Conservation (phyloP, 2,888 invertebrate species). For the Zele albiditarsus region DNA sequence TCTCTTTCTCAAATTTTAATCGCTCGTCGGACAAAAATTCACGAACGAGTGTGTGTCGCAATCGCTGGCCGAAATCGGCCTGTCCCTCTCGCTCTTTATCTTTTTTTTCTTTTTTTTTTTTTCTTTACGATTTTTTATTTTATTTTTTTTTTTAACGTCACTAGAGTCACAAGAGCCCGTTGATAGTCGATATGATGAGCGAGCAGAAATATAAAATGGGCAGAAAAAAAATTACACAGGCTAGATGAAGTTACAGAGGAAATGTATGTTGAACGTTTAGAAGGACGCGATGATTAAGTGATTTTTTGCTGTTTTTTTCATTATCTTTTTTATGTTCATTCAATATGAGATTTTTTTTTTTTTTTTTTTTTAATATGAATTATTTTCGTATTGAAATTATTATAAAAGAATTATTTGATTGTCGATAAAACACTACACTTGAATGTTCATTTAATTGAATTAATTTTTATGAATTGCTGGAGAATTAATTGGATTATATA, state of each 20-base stretch:
- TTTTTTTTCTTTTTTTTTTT: not conserved
- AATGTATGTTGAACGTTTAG: not conserved
- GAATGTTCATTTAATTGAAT: not conserved
- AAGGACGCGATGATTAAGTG: not conserved
- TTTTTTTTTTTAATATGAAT: too few species aligned
- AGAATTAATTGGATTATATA: too few species aligned
- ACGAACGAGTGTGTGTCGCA: conserved; percentile 33
- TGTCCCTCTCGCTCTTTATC: not conserved
- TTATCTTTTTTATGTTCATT: not conserved
- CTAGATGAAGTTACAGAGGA: not conserved
- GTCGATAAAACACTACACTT: not conserved
- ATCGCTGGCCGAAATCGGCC: conserved; percentile 11
- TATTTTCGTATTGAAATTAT: not conserved
- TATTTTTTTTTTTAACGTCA: not conserved
- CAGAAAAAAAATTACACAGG: not conserved
- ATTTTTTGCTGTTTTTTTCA: not conserved
- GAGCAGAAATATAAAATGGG: not conserved
- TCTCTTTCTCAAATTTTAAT: conserved; percentile 13
- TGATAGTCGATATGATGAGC: conserved; percentile 13
- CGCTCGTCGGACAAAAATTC: conserved; percentile 24
- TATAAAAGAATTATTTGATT: not conserved
- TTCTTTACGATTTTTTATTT: not conserved
- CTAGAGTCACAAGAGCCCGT: conserved; percentile 16
- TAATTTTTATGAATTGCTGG: not conserved
- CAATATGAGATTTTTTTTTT: not conserved